Base-by-base conservation (phyloP, 2,797 vertebrate species). In the Amphiprion clarkii region DNA sequence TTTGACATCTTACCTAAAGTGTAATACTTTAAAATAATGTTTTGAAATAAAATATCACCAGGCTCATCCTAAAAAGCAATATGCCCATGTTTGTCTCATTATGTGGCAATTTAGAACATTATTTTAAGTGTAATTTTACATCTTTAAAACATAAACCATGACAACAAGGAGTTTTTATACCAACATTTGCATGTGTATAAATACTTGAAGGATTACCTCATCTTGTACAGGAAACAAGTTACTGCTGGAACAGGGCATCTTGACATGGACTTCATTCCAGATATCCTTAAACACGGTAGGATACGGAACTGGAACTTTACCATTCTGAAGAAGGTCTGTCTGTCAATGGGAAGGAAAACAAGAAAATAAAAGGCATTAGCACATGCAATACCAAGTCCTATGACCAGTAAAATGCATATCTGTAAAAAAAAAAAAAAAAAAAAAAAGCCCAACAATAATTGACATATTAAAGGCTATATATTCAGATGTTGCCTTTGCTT, bases 211-310 rank as follows among this genome's bases (percentile, higher is more conserved):
- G 13, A 12, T 88, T 93, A 98, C 97, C 96, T 96, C 94, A 89
- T 97, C 95, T 89, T 95, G 91, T 16, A 96, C 86, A 31, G 97
- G 97, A 83, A 98, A 98, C 23, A 97, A 88, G 73, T 95, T 99
- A 55, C 85, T 89, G 29, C 92, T 89, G 16, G 97, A 98, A 86
- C 95, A 99, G 67, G 98, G 98, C 97, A 98, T 97, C 92, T 97
- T 99, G 74, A 98, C 96, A 42, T 97, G 94, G 17, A 93, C 90
- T 49, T 95, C 95, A 74, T 99, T 96, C 97, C 98, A 99, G 11
- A 89, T 46, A 78, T 98, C 97, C 67, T 76, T 93, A 88, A 95
- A 97, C 76, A 86, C 89, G 55, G 90, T 79, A 48, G 97, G 97
- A 92, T 96, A 95, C 27, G 98, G 96, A 87, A 96, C 94, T 59